Evolutionary conservation across 1,140 invertebrate species (phyloP).

Genomic region (Oncopodura yosiiana): DNA sequence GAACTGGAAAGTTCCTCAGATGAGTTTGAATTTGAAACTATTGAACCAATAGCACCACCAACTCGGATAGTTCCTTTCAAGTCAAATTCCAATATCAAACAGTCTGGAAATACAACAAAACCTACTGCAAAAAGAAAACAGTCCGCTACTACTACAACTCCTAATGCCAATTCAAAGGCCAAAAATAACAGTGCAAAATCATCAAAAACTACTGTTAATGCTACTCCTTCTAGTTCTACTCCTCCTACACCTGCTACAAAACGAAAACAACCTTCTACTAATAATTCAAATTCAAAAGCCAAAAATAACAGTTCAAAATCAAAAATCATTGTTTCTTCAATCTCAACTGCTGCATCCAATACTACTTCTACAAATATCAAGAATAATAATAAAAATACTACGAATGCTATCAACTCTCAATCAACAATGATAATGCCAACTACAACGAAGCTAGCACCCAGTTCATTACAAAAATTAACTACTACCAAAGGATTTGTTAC

Average conservation of each 20-base stretch:
- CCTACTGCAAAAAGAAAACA: neutral
- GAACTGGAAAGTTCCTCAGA: slow-evolving; percentile 29
- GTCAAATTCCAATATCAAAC: slow-evolving; percentile 22
- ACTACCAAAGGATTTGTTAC: too few relatives aligned
- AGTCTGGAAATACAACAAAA: neutral
- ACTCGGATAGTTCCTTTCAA: too few relatives aligned
- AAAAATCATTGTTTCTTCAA: neutral
- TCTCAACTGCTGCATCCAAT: neutral
- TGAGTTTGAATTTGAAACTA: slow-evolving; percentile 32
- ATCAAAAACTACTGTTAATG: neutral
- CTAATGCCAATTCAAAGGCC: neutral
- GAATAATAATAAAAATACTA: too few relatives aligned
- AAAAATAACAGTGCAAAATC: neutral
- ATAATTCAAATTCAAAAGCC: neutral
- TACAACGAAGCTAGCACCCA: too few relatives aligned
- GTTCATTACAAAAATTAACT: too few relatives aligned
- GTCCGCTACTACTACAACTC: neutral
- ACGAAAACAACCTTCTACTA: too few relatives aligned
- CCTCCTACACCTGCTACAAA: neutral
- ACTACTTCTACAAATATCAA: neutral
- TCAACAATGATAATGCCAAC: too few relatives aligned
- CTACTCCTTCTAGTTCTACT: neutral
- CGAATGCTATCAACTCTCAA: too few relatives aligned
- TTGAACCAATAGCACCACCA: slow-evolving; percentile 34
- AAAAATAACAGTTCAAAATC: neutral